Percentiles rank a stretch among this genome's conserved stretches.
Evolutionary conservation across 2,888 invertebrate species (phyloP).

Genomic region (Drosophila paranaensis): DNA sequence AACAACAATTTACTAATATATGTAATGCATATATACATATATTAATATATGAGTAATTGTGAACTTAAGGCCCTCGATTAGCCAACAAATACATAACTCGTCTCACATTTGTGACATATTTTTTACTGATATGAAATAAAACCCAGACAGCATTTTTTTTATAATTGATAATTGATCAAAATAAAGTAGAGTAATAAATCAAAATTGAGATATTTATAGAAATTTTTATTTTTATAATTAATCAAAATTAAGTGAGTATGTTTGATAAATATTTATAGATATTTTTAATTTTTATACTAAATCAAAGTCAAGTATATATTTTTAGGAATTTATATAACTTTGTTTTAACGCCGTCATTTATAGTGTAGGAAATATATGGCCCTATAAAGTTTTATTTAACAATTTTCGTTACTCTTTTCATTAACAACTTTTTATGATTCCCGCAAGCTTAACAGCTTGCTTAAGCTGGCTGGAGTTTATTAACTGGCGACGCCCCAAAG

Average conservation of each 20-base stretch:
- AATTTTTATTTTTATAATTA: background rate
- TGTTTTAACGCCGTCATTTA: background rate
- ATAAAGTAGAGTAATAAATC: background rate
- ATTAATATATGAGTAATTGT: slow-evolving; percentile 35
- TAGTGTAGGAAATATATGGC: background rate
- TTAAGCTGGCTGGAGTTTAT: background rate
- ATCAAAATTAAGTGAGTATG: no score
- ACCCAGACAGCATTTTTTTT: background rate
- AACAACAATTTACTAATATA: slow-evolving; percentile 23
- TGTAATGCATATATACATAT: background rate
- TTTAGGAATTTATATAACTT: background rate
- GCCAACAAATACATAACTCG: background rate
- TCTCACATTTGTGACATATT: background rate
- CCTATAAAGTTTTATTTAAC: background rate
- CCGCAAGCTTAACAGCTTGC: background rate
- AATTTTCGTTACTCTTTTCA: background rate
- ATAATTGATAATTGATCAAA: background rate
- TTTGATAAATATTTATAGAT: background rate
- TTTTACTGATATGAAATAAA: slow-evolving; percentile 3
- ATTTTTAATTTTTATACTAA: background rate
- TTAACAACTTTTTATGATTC: background rate
- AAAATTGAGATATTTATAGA: background rate
- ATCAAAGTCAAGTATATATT: no score
- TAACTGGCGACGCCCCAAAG: slow-evolving; percentile 6
- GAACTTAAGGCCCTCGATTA: slow-evolving; percentile 5